These are phyloP conservation scores for Drosophila asahinai DNA, from an alignment of 1,140 invertebrate genomes.

Conservation along the genomic window DNA sequence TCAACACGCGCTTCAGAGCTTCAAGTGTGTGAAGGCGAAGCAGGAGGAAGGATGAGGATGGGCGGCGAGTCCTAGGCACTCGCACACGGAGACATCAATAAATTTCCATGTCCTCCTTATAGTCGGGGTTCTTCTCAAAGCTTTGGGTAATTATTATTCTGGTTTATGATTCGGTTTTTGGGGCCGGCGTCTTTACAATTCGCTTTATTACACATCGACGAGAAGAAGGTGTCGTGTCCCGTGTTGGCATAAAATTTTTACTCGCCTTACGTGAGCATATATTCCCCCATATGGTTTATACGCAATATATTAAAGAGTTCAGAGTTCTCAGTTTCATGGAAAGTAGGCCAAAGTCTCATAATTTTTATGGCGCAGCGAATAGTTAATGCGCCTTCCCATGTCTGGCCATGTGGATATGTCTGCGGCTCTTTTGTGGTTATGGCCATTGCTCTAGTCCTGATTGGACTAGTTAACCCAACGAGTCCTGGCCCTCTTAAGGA, in stretches of 20 bases:
- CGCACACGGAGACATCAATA: slow-evolving; percentile 65
- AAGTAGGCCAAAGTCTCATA: slow-evolving; percentile 60
- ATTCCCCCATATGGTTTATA: slow-evolving; percentile 5
- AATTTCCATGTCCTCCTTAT: slow-evolving; percentile 64
- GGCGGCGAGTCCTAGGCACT: slow-evolving; percentile 56
- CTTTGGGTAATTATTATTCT: slow-evolving; percentile 81
- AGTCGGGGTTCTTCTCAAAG: slow-evolving; percentile 64
- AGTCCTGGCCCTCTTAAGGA: slow-evolving; percentile 6
- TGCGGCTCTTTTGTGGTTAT: slow-evolving; percentile 32
- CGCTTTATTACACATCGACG: slow-evolving; percentile 74
- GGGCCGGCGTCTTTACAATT: slow-evolving; percentile 74
- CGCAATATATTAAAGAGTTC: slow-evolving; percentile 13
- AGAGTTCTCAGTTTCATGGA: background rate
- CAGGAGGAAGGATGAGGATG: background rate
- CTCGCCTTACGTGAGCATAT: slow-evolving; percentile 52
- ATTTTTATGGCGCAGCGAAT: slow-evolving; percentile 73
- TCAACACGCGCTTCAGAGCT: slow-evolving; percentile 53
- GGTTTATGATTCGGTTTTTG: slow-evolving; percentile 73
- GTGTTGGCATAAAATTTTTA: slow-evolving; percentile 70
- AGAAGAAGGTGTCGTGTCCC: slow-evolving; percentile 31
- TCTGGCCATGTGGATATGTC: slow-evolving; percentile 26
- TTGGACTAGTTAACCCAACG: slow-evolving; percentile 28
- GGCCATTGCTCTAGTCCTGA: slow-evolving; percentile 12
- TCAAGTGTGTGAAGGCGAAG: slow-evolving; percentile 31
- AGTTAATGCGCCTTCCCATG: slow-evolving; percentile 77